Conservation (phyloP, 2,888 invertebrate species). For the Odiellus spinosus region DNA sequence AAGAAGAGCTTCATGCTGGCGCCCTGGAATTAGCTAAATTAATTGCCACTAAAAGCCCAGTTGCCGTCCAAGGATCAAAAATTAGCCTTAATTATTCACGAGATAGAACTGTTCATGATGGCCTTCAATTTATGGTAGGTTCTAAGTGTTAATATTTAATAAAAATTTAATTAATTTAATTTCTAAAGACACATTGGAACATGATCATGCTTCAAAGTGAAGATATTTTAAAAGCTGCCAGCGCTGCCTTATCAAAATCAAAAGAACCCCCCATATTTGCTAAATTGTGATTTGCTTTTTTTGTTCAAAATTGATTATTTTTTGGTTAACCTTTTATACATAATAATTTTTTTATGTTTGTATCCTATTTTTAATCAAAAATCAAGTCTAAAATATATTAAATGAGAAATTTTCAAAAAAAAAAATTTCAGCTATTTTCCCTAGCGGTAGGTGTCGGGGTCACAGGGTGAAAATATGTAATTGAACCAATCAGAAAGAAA, state of each 20-base stretch:
- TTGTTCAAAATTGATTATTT: no score
- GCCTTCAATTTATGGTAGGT: conserved; percentile 72
- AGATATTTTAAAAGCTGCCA: conserved; percentile 49
- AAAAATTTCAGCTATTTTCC: no score
- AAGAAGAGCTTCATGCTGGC: conserved; percentile 51
- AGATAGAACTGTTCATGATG: conserved; percentile 70
- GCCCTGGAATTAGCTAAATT: conserved; percentile 55
- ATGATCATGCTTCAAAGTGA: conserved; percentile 35
- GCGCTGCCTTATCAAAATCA: conserved; percentile 55
- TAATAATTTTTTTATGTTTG: no score
- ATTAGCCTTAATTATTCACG: conserved; percentile 64
- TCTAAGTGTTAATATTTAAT: background rate
- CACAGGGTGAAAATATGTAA: no score
- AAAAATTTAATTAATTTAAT: background rate
- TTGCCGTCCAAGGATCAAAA: conserved; percentile 87
- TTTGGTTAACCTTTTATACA: no score
- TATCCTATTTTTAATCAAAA: no score
- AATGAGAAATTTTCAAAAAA: no score
- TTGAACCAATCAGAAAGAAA: no score
- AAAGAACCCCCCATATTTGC: conserved; percentile 51
- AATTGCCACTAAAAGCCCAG: conserved; percentile 79
- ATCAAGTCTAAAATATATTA: no score
- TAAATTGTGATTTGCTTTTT: conserved; percentile 39
- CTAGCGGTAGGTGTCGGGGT: no score
- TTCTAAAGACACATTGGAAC: conserved; percentile 29